These are phyloP conservation scores for Choreutis nemorana DNA, from an alignment of 2,888 invertebrate genomes.

Conservation along the genomic window DNA sequence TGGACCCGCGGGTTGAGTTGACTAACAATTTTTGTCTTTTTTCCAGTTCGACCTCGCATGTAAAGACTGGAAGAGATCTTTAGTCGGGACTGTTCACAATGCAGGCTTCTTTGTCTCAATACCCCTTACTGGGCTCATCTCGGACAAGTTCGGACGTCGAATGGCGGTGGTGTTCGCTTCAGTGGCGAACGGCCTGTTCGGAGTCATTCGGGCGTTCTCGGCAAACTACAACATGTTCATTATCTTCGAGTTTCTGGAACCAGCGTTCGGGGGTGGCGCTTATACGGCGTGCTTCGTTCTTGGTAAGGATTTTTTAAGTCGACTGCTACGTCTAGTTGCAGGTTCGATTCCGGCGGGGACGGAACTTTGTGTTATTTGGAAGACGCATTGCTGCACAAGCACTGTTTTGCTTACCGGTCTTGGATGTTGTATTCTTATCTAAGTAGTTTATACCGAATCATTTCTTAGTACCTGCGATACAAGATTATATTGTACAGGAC, in stretches of 20 bases:
- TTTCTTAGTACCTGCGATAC: too few species aligned
- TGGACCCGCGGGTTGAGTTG: too few species aligned
- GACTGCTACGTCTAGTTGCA: too few species aligned
- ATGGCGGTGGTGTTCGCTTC: slow-evolving; percentile 66
- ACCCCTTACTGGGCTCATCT: slow-evolving; percentile 73
- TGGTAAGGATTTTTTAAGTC: slow-evolving; percentile 51
- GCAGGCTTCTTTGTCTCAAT: slow-evolving; percentile 78
- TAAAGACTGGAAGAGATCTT: slow-evolving; percentile 75
- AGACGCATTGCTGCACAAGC: too few species aligned
- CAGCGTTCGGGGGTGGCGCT: slow-evolving; percentile 64
- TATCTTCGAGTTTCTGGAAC: slow-evolving; percentile 66
- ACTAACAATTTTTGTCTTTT: too few species aligned
- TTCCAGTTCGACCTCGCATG: slow-evolving; percentile 73
- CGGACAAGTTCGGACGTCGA: slow-evolving; percentile 73
- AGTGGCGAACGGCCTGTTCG: slow-evolving; percentile 62
- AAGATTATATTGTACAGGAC: too few species aligned
- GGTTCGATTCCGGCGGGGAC: too few species aligned
- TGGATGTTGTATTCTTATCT: too few species aligned
- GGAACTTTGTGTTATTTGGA: too few species aligned
- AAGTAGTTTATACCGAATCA: too few species aligned
- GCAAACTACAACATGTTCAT: slow-evolving; percentile 67
- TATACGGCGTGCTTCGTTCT: slow-evolving; percentile 69
- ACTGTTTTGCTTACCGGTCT: too few species aligned
- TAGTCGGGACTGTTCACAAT: slow-evolving; percentile 79
- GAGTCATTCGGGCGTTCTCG: slow-evolving; percentile 65